A percentile compares a stretch with the other conserved stretches of the same genome.
phyloP scores from a whole-genome alignment of 2,888 invertebrate species.

The Phengaris alcon region DNA sequence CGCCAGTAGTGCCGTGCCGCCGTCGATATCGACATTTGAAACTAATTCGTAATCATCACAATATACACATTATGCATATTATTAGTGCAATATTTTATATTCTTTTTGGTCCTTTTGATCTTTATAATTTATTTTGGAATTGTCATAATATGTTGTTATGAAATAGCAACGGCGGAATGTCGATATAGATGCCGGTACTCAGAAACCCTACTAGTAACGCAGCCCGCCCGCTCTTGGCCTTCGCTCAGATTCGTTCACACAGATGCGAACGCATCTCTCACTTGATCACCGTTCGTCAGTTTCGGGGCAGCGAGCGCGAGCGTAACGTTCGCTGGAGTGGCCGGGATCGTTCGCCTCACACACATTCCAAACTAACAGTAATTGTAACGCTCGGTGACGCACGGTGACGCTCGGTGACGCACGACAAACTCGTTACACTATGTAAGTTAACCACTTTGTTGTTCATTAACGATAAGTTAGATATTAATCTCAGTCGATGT shows the following conservation, averaged over 20 bases:
- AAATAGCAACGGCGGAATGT: background rate
- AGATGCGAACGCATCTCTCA: slow-evolving; percentile 26
- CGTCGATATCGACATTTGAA: background rate
- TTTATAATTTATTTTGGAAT: slow-evolving; percentile 2
- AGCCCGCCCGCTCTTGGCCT: slow-evolving; percentile 47
- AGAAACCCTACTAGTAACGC: slow-evolving; percentile 20
- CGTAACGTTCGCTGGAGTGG: slow-evolving; percentile 45
- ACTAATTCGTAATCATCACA: background rate
- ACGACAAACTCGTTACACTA: slow-evolving; percentile 60
- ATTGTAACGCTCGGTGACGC: slow-evolving; percentile 62
- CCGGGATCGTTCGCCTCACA: slow-evolving; percentile 60
- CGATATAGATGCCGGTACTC: slow-evolving; percentile 7
- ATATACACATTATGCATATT: background rate
- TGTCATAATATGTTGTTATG: background rate
- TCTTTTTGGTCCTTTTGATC: background rate
- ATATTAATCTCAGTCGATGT: slow-evolving; percentile 75
- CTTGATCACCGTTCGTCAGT: slow-evolving; percentile 43
- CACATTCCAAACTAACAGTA: slow-evolving; percentile 75
- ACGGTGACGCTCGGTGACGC: slow-evolving; percentile 39
- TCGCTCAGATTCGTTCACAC: slow-evolving; percentile 68
- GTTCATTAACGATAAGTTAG: slow-evolving; percentile 79
- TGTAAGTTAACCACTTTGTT: slow-evolving; percentile 78
- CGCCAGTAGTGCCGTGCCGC: background rate
- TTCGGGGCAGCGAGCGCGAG: slow-evolving; percentile 40
- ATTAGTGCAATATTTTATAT: slow-evolving; percentile 21